Evolutionary conservation across 64 coral and sea anemone species (phyloP), one percentile per base, ranked within the genome.

Genomic region (Stichodactyla mertensii): DNA sequence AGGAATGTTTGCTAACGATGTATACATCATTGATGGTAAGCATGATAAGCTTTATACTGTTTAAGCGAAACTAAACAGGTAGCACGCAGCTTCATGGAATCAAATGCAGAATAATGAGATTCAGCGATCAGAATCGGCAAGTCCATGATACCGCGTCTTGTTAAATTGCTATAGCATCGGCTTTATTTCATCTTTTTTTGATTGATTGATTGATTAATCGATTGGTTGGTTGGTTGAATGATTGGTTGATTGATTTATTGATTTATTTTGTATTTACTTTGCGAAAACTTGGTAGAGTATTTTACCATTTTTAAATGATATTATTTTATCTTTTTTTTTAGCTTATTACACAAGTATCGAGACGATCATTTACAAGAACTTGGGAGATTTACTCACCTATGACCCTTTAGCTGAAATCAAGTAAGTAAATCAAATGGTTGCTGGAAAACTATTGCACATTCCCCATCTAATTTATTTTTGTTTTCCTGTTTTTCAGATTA

Each of bases 1-100:
- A 51, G 94, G 94, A 16, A 89, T 89, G 81, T 88, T 90, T 53
- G 94, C 94, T 18, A 97, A 97, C 84, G 94, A 97, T n/a, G 94
- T 97, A 4, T 97, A 97, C 52, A 93, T 97, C 31, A 83, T 97
- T 13, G 77, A 90, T 71, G 85, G 94, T 97, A 88, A 28, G 91
- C 66, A 5, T 84, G 10, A 5, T 11, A 74, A 26, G 24, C 36
- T 45, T 45, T 2, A 45, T 45, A 45, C 36, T 45, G 3, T 45
- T 45, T 45, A 45, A 45, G 36, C 36, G 1, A 45, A 45, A 45
- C 36, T 45, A 45, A 45, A 45, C 36, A 4, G 36, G 36, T 45
- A 45, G 1, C 36, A 45, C 36, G 36, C 36, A 45, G 36, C 3
- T 58, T 58, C 56, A 9, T 58, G 56, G 14, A 53, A 45, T 45